Base-by-base conservation (phyloP, 2,888 invertebrate genomes). In the Mimachlamys varia region DNA sequence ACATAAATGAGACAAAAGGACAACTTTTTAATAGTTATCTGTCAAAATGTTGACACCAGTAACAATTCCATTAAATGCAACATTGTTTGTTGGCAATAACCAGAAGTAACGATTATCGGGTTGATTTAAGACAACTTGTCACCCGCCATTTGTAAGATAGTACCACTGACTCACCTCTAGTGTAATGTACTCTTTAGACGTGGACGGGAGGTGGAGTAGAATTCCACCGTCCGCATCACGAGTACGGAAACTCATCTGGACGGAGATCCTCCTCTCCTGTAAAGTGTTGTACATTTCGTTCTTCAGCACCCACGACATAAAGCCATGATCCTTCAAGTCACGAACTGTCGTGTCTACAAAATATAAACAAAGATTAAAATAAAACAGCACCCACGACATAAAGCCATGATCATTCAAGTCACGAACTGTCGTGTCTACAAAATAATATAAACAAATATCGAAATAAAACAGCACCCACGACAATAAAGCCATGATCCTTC, bases 331-430 rank as follows among this genome's bases (percentile, higher is more conserved):
- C 96, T 98, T 98, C 97, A 99, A 99, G 92, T 99, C 99, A 90
- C 96, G 96, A 7, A 94, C 91, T 10, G 95, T 95, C 0, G 96
- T 96, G 37, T 92, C 96, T 96, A 94, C 22, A 94, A 91, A 90
- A n/a, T 76, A 76, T 76, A 33, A 17, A 58, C 87, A 49, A n/a
- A 44, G 22, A 27, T 50, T 53, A 10, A 44, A 44, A 44, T 44
- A 5, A 44, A 44, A 44, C 7, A 44, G 44, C 1, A 99, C 99
- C 96, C 99, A 99, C 96, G 99, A 99, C n/a, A 99, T 99, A 97
- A 99, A 99, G 94, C 99, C 99, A 96, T 99, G 98, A 0, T 98
- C 98, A 96, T 98, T 98, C 97, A 99, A 99, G 92, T 99, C 99
- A 90, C 96, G 44, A 44, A 44, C 44, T 44, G 44, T 5, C 7